Evolutionary conservation across 1,140 invertebrate species (phyloP), one percentile per base, ranked within the genome.

Genomic region (Drusus annulatus): DNA sequence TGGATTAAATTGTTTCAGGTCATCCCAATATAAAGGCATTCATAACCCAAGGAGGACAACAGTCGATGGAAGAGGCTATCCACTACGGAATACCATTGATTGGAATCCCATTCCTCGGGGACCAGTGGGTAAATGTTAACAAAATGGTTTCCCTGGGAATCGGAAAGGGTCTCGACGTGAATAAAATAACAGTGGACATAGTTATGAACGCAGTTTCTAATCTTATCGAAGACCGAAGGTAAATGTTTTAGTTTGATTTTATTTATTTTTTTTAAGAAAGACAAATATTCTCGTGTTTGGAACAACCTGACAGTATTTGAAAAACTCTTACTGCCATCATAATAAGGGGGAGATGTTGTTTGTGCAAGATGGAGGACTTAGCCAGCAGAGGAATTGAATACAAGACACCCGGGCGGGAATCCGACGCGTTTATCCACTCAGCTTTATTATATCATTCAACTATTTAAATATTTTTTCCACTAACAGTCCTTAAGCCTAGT

Each of bases 11-110:
- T 60, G 19, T 81, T 87, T 16, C 84, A 90, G 36, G 36, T 7
- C 36, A 45, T 45, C 36, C 36, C 8, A 45, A 45, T 2, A 45
- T 45, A 13, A 45, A 91, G 84, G 77, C 91, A 2, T 93, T 93
- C 80, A 89, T 93, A 23, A 92, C 90, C 13, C 92, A 93, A 84
- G 92, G 92, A 76, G 92, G 93, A 3, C 86, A 90, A 51, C 89
- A 92, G 73, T 92, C 92, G 23, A 87, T 90, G 8, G 90, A 91
- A 63, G 93, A 94, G 85, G 90, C 91, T 0, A 87, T 92, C 10
- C 88, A 89, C 76, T 85, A 87, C 78, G 90, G 88, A n/a, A 89
- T 92, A 13, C 92, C 93, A 1, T 80, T 93, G 1, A 80, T 94
- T 5, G 88, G 87, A 7, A 85, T 89, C 19, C 87, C 88, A 5